phyloP scores from a whole-genome alignment of 2,797 vertebrate species.

The Acipenser transmontanus region DNA sequence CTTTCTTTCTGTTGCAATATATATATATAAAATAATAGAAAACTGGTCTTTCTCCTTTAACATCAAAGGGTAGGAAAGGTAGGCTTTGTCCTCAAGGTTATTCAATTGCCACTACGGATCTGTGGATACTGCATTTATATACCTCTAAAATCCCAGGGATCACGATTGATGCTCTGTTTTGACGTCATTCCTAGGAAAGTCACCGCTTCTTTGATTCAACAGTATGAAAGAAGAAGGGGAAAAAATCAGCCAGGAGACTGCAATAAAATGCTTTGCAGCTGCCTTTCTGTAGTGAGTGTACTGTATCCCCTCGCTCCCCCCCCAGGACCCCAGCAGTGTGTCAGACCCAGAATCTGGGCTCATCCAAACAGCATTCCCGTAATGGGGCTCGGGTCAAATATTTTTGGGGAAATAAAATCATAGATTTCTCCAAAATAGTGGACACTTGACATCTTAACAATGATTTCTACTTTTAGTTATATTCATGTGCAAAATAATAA shows the following conservation, averaged over 20 bases:
- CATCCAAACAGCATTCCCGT: conserved; percentile 17
- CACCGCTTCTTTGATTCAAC: conserved; percentile 30
- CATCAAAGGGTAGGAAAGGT: conserved; percentile 4
- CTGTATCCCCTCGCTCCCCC: conserved; percentile 24
- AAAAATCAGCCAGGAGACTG: conserved; percentile 26
- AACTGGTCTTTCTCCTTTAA: conserved; percentile 3
- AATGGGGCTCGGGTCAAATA: conserved; percentile 18
- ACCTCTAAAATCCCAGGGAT: conserved; percentile 31
- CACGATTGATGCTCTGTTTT: conserved; percentile 30
- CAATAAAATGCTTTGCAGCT: conserved; percentile 35
- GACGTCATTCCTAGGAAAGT: conserved; percentile 35
- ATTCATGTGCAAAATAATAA: too few species aligned
- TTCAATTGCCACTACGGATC: conserved; percentile 23
- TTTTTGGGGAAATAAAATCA: not conserved
- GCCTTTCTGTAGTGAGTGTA: conserved; percentile 31
- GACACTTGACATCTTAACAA: too few species aligned
- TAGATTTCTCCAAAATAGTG: too few species aligned
- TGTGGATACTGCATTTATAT: conserved; percentile 33
- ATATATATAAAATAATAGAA: too few species aligned
- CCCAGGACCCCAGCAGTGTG: conserved; percentile 27
- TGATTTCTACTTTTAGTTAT: too few species aligned
- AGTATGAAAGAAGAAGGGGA: conserved; percentile 3
- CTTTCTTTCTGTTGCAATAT: too few species aligned
- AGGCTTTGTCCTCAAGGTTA: conserved; percentile 29
- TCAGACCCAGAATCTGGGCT: conserved; percentile 26